Percentiles rank a stretch among this genome's conserved stretches.
These are phyloP conservation scores for Hydrophis major DNA, from an alignment of 2,797 vertebrate genomes.

Conservation along the genomic window DNA sequence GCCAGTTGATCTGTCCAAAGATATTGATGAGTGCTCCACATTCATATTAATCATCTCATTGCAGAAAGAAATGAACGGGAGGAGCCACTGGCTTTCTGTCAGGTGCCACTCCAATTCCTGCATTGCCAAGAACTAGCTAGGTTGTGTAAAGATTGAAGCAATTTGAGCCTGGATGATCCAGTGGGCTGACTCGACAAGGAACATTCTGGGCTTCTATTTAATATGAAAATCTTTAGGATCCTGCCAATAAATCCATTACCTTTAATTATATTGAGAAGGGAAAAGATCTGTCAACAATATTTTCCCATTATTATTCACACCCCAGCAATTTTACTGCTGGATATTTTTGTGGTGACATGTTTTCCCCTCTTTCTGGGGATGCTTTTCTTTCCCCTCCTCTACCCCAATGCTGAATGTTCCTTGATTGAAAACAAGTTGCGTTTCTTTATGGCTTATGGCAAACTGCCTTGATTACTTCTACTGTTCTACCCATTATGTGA, in stretches of 20 bases:
- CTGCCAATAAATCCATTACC: slow-evolving; percentile 73
- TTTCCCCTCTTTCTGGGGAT: slow-evolving; percentile 46
- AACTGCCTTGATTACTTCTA: slow-evolving; percentile 82
- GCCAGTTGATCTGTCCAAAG: slow-evolving; percentile 77
- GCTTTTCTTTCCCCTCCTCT: slow-evolving; percentile 33
- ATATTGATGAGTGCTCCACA: slow-evolving; percentile 74
- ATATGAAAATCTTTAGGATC: slow-evolving; percentile 60
- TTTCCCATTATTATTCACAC: slow-evolving; percentile 43
- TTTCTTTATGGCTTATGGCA: slow-evolving; percentile 83
- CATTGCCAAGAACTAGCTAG: neutral
- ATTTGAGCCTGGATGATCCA: neutral
- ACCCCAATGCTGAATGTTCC: slow-evolving; percentile 68
- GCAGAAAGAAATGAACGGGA: slow-evolving; percentile 71
- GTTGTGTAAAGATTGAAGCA: neutral
- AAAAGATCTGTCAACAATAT: slow-evolving; percentile 64
- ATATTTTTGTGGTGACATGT: accelerated
- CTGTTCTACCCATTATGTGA: slow-evolving; percentile 83
- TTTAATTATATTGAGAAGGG: slow-evolving; percentile 73
- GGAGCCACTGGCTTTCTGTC: slow-evolving; percentile 38
- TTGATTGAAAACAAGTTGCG: slow-evolving; percentile 68
- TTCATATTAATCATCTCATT: slow-evolving; percentile 73
- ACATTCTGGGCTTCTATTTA: slow-evolving; percentile 64
- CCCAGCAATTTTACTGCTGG: slow-evolving; percentile 14
- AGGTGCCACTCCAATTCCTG: slow-evolving; percentile 52
- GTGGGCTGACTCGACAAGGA: neutral